phyloP scores from a whole-genome alignment of 2,888 invertebrate species.

The Drosophila bunnanda region DNA sequence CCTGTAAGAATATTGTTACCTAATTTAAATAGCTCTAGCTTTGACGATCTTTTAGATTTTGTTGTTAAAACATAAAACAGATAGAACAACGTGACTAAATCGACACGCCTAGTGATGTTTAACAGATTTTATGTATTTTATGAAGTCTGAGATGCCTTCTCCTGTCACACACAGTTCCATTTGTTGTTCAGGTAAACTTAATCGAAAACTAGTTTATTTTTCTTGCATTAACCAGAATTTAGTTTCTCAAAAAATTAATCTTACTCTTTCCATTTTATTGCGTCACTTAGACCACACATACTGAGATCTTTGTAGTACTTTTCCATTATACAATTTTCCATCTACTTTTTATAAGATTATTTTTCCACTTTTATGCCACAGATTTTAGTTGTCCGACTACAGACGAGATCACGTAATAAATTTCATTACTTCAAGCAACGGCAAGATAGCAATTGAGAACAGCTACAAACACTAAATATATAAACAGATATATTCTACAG shows the following conservation, averaged over 20 bases:
- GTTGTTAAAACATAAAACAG: not conserved
- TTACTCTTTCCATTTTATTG: not conserved
- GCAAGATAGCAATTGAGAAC: not conserved
- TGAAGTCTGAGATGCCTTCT: not conserved
- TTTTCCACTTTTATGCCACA: conserved; percentile 30
- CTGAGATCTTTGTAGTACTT: conserved; percentile 42
- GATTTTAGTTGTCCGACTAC: conserved; percentile 21
- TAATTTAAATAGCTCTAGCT: not conserved
- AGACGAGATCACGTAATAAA: conserved; percentile 67
- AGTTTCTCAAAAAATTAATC: conserved; percentile 2
- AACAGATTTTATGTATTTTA: not conserved
- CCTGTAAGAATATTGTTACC: not conserved
- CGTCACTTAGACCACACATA: conserved; percentile 37
- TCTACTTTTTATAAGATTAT: conserved; percentile 57
- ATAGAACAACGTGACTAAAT: not conserved
- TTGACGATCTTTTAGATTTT: not conserved
- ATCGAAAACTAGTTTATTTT: not conserved
- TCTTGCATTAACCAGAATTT: not conserved
- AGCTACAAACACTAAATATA: not conserved
- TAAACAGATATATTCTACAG: not conserved
- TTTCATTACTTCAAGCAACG: conserved; percentile 56
- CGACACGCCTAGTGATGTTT: not conserved
- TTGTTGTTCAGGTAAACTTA: not conserved
- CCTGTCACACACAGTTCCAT: not conserved
- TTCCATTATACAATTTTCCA: conserved; percentile 41